A percentile compares a stretch with the other conserved stretches of the same genome.
phyloP scores from a whole-genome alignment of 2,113 vertebrate genomes.

The Garra rufa region DNA sequence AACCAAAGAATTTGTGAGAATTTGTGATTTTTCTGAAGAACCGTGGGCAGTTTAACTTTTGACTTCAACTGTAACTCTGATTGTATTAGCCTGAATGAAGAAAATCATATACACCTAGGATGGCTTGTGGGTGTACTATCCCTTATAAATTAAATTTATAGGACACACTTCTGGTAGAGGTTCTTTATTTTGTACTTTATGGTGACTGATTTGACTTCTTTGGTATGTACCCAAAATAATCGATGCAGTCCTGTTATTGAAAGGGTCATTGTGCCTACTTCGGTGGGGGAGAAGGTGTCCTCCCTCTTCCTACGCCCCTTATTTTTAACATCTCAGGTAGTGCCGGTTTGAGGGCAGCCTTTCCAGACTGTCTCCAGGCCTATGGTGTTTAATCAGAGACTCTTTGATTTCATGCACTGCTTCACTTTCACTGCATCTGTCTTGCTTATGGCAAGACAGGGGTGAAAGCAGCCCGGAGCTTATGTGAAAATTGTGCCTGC shows the following conservation, averaged over 20 bases:
- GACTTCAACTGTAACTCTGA: too few species aligned
- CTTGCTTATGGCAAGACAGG: conserved; percentile 62
- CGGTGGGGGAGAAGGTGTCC: background rate
- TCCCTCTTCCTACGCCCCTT: background rate
- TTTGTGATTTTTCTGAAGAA: too few species aligned
- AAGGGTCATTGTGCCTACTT: background rate
- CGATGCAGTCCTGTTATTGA: background rate
- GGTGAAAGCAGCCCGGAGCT: conserved; percentile 62
- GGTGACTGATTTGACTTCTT: background rate
- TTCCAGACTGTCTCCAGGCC: conserved; percentile 34
- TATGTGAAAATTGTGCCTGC: conserved; percentile 67
- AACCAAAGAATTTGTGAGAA: too few species aligned
- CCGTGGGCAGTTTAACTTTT: too few species aligned
- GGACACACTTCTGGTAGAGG: background rate
- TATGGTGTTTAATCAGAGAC: conserved; percentile 58
- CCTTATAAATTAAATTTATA: too few species aligned
- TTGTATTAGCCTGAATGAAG: too few species aligned
- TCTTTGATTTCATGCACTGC: conserved; percentile 63
- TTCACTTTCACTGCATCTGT: conserved; percentile 57
- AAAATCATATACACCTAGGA: too few species aligned
- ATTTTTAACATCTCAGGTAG: conserved; percentile 25
- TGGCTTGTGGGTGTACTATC: too few species aligned
- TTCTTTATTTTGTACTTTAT: background rate
- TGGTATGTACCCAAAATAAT: background rate
- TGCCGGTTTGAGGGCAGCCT: conserved; percentile 1